These are phyloP conservation scores for Alectura lathami DNA, from an alignment of 2,113 vertebrate species.

Conservation along the genomic window DNA sequence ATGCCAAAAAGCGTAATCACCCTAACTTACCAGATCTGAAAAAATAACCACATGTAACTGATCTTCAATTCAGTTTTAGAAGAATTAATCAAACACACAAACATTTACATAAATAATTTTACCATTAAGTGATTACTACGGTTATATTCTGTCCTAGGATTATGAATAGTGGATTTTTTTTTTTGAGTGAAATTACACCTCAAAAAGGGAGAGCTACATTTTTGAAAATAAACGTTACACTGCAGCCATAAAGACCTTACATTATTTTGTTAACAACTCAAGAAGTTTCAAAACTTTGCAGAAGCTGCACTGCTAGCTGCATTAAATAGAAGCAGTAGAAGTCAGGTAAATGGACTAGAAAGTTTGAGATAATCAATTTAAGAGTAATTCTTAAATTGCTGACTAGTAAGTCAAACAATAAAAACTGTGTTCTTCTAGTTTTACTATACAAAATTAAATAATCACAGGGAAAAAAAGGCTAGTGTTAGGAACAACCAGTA, in stretches of 20 bases:
- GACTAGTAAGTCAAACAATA: neutral
- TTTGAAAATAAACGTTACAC: neutral
- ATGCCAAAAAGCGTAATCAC: neutral
- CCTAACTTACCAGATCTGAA: neutral
- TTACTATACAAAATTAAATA: neutral
- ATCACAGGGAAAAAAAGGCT: neutral
- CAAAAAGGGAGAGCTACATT: accelerated
- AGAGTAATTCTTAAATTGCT: neutral
- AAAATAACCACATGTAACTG: neutral
- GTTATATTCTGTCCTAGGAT: neutral
- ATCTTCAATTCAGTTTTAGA: neutral
- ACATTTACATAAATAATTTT: neutral
- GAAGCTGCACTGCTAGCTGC: neutral
- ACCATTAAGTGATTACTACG: neutral
- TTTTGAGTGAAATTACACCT: neutral
- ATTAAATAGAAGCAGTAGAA: neutral
- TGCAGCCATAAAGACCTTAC: accelerated
- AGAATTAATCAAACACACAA: neutral
- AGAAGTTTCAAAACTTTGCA: neutral
- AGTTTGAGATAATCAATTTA: neutral
- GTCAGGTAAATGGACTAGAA: neutral
- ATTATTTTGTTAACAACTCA: neutral
- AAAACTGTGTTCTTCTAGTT: neutral
- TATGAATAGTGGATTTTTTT: neutral
- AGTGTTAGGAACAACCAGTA: neutral